Conservation (phyloP, 2,113 vertebrate genomes). For the Heterochromis multidens region DNA sequence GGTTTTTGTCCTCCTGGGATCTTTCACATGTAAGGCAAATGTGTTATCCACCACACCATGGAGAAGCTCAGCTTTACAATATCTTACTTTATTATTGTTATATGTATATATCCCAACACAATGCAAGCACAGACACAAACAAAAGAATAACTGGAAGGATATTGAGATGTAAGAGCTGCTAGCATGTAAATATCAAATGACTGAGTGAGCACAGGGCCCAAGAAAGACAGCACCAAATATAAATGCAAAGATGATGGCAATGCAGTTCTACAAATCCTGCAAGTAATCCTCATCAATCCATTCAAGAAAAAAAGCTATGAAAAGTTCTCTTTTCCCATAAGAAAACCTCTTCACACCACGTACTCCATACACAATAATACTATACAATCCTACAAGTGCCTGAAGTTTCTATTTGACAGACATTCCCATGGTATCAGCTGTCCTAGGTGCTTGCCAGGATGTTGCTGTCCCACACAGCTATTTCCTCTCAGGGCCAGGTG, state of each 20-base stretch:
- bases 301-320: neutral
- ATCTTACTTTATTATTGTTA: neutral
- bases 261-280: neutral
- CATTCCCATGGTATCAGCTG: conserved; percentile 73
- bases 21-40: neutral
- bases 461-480: conserved; percentile 57
- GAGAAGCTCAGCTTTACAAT: neutral
- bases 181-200: neutral
- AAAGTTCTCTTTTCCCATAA: neutral
- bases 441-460: conserved; percentile 61
- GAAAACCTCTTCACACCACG: conserved; percentile 9
- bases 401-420: conserved; percentile 36
- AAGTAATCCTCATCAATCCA: neutral
- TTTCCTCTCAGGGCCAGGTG: conserved; percentile 64
- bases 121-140: neutral
- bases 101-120: neutral
- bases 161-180: neutral
- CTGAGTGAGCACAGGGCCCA: neutral
- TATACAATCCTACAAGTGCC: conserved; percentile 29
- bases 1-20: neutral
- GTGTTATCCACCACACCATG: neutral
- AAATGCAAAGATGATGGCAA: neutral
- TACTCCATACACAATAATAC: conserved; percentile 21
- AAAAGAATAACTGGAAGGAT: neutral
- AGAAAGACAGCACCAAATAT: neutral